Base-by-base conservation (phyloP, 2,888 invertebrate genomes). In the Lasioglossum marginatum region DNA sequence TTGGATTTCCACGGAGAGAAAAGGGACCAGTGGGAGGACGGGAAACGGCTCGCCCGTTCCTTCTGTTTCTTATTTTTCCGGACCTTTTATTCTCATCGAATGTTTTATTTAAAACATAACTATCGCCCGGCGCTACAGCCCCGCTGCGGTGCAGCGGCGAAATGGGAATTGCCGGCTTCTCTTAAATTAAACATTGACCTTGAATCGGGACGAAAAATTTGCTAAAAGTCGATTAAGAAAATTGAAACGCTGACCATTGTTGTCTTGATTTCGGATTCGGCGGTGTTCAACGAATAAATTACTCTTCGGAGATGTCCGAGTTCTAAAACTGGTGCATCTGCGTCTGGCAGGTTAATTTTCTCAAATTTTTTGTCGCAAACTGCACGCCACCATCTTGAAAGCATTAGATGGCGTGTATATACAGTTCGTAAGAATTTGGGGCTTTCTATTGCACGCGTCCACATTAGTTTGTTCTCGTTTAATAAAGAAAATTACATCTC, bases 1-100 rank as follows among this genome's bases (percentile, higher is more conserved):
- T 87, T 87, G 87, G 82, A 87, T 89, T 87, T 83, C 83, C 85
- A 71, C 52, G 12, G 81, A 60, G 77, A n/a, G 57, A 75, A 78
- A 66, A 77, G 45, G 48, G 78, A 23, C 23, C 48, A 43, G 48
- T 76, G 68, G 34, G 71, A 63, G 71, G 57, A 66, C 43, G 31
- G 34, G 43, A 68, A 72, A 23, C 45, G 60, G 37, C 71, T 76
- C 66, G 52, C 34, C 48, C 19, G 14, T 72, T 12, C 8, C 68
- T 60, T 43, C 31, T 63, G 31, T 63, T 27, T 66, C 27, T 14
- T 23, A 48, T 31, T 45, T 40, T 45, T 14, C 27, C 31, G 27
- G 6, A 8, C 19, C 23, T 73, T 74, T 52, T 57, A 57, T 81
- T 80, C 73, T 10, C 73, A 31, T 57, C 40, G 34, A 45, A 57